A percentile compares a stretch with the other conserved stretches of the same genome.
Evolutionary conservation across 2,113 vertebrate genomes (phyloP).

Genomic region (Anser cygnoides): DNA sequence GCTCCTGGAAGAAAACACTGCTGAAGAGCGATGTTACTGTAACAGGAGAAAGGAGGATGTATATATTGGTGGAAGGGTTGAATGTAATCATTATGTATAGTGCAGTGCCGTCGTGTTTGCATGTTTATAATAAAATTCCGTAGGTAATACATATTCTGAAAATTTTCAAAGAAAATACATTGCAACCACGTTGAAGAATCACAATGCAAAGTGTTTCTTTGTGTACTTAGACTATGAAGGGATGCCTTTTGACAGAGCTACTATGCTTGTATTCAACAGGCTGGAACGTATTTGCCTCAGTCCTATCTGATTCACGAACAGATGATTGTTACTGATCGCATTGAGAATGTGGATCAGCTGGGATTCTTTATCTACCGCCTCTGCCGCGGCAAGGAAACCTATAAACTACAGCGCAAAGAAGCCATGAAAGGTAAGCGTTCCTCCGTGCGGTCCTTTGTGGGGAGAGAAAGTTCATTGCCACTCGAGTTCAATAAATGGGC

Average conservation of each 20-base stretch:
- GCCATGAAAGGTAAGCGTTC: conserved; percentile 79
- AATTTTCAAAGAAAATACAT: neutral
- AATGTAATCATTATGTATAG: neutral
- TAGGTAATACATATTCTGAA: neutral
- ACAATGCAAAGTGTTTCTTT: neutral
- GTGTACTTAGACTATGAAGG: neutral
- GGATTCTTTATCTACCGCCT: conserved; percentile 91
- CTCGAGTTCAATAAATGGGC: neutral
- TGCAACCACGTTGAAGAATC: neutral
- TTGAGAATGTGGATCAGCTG: conserved; percentile 88
- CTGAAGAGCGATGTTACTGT: neutral
- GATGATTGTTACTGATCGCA: conserved; percentile 95
- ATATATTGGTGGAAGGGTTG: neutral
- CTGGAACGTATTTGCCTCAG: conserved; percentile 95
- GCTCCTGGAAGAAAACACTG: neutral
- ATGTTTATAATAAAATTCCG: neutral
- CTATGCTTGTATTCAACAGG: conserved; percentile 71
- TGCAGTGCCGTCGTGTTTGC: neutral
- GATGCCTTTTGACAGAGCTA: conserved; percentile 11
- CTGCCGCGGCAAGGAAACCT: conserved; percentile 90
- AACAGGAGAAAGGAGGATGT: neutral
- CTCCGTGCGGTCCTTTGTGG: rapidly evolving
- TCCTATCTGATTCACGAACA: conserved; percentile 93
- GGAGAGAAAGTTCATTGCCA: neutral
- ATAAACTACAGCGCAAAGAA: conserved; percentile 88